Base-by-base conservation (phyloP, 2,888 invertebrate genomes). In the Lepetodrilus schrolli region DNA sequence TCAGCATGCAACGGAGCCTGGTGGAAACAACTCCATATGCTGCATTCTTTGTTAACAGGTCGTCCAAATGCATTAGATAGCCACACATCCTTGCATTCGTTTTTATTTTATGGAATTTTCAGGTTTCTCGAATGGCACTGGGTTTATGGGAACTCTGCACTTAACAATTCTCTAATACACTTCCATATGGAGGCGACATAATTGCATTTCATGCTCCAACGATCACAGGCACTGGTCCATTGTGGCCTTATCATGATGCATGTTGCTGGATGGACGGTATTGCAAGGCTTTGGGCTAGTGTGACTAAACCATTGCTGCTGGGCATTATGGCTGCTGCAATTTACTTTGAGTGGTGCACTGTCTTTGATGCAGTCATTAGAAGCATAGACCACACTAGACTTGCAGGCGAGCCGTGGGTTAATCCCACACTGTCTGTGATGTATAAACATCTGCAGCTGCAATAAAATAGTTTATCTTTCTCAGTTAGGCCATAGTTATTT, bases 221-320 rank as follows among this genome's bases (percentile, higher is more conserved):
- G 58, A 58, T 58, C 58, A 58, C 26, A 58, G 58, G 58, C 30
- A 58, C 3, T 43, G 30, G 58, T n/a, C 34, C 58, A 58, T 34
- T 58, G 58, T 58, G 30, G 34, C 34, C 58, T n/a, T 58, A 34
- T 58, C 58, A 34, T 17, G 17, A 5, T 23, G 58, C 58, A 58
- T 43, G 17, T 13, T 17, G 43, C 17, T 43, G 17, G 43, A 43
- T 58, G 58, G n/a, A 26, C 34, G n/a, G n/a, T 58, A 58, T 30
- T 17, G 34, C 30, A 13, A n/a, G 58, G 30, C 58, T 34, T 34
- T 34, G 17, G 58, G 26, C 58, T n/a, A 17, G 34, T 8, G 34
- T 58, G 58, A 58, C 58, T 58, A 58, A 58, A 23, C 58, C 43
- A n/a, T 43, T 13, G 43, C 43, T 17, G 13, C 43, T 17, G 43